Base-by-base conservation (phyloP, 2,797 vertebrate species). In the Acipenser oxyrinchus region DNA sequence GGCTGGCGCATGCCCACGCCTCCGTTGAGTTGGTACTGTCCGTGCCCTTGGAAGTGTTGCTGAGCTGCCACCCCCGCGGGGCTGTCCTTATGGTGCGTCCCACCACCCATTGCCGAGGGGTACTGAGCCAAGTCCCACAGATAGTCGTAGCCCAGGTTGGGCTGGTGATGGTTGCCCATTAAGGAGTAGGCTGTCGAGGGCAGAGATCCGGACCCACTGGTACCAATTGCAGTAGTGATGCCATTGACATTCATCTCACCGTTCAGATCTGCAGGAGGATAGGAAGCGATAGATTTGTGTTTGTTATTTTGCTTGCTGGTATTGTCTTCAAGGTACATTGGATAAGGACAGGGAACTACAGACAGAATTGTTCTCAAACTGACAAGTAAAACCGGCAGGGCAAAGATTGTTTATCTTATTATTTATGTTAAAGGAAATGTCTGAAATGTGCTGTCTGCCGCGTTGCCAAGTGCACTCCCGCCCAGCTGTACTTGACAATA, bases 211-310 rank as follows among this genome's bases (percentile, higher is more conserved):
- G 95, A 85, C 79, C 90, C 89, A 79, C 90, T 87, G 78, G 92
- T 90, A 86, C 93, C 93, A 65, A 90, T 91, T 92, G 93, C 94
- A 95, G 94, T 94, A 93, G 94, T 92, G 90, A 95, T 88, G 86
- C 95, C 95, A 86, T 97, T 98, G 86, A 97, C 93, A 92, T 96
- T 96, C 92, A 94, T 88, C 84, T 93, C 95, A 83, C 95, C 93
- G 79, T 96, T 99, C 84, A 96, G 83, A 90, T 94, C 96, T 99
- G 86, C 8, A 18, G 70, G 57, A 49, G 68, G 7, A 55, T 37
- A 37, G 1, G 4, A 37, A 37, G 23, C 23, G 2, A 2, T 37
- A 37, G 23, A 37, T 37, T 37, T 3, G 23, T 4, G 23, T 37
- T 37, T 37, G 23, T 37, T 37, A 37, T 4, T 37, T 37, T 37